These are phyloP conservation scores for Keiferia lycopersicella DNA, from an alignment of 2,888 invertebrate species.

Conservation along the genomic window DNA sequence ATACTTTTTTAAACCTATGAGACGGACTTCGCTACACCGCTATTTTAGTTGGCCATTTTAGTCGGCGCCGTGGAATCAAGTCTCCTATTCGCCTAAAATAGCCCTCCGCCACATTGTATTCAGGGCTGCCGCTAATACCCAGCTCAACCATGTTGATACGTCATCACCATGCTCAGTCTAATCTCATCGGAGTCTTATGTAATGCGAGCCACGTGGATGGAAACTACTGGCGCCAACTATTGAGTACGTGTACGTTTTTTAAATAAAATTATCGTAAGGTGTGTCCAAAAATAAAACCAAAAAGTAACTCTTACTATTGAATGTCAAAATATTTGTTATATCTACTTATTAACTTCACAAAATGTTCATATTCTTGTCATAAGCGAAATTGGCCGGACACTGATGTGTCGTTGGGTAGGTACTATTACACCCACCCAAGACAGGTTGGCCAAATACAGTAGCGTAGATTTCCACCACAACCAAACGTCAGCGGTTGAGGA, in stretches of 20 bases:
- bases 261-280: neutral
- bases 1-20: no score
- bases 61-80: no score
- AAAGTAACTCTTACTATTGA: no score
- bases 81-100: conserved; percentile 12
- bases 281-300: no score
- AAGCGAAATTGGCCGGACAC: no score
- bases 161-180: conserved; percentile 1
- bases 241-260: neutral
- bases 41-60: no score
- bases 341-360: no score
- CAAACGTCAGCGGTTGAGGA: conserved; percentile 46
- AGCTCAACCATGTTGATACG: conserved; percentile 1
- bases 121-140: conserved; percentile 13
- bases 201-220: conserved; percentile 12
- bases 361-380: no score
- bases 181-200: conserved; percentile 13
- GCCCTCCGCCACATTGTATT: neutral
- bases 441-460: neutral
- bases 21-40: no score
- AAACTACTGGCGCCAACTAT: conserved; percentile 19
- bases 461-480: conserved; percentile 32
- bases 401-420: no score
- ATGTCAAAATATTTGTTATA: no score
- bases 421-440: no score